Evolutionary conservation across 2,888 invertebrate genomes (phyloP), one percentile per base, ranked within the genome.

Genomic region (Megaustenia siamemsis): DNA sequence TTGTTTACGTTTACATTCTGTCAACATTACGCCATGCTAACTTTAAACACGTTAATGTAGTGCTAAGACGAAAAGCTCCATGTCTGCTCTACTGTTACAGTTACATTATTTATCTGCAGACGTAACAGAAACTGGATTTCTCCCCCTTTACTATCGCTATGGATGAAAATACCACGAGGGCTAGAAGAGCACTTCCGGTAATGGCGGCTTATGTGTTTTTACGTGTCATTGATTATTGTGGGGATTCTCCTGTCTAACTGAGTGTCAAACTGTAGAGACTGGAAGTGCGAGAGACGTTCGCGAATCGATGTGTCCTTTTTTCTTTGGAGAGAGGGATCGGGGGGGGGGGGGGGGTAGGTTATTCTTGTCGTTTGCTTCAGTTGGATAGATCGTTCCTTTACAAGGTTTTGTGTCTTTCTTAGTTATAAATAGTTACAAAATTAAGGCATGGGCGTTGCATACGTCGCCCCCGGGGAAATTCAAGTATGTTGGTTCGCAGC

Each of bases 141-240:
- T 45, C 18, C 28, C 18, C 49, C 73, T 18, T 66, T 21, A 18
- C 73, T 49, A 2, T 32, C 32, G 15, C 28, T 8, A n/a, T n/a
- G 1, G 28, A 28, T 38, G 35, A 63, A 68, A 66, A 66, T 66
- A 43, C 63, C 71, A n/a, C 38, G n/a, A 45, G 76, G 63, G 35
- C 76, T 40, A 35, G 83, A 56, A 68, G 76, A 76, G 76, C 53
- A 77, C 66, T 68, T 80, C 66, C 80, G 49, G 69, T 80, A 80
- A 80, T 80, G 80, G 80, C 80, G 80, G 53, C 69, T 68, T 80
- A 69, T 68, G 53, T 68, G 68, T 69, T 80, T 69, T 80, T 49
- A 69, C 80, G 80, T 80, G 49, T 80, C 80, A 69, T 69, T 80
- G 80, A 80, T 80, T 80, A 68, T 69, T 32, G n/a, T 49, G 4